These are phyloP conservation scores for Scomber japonicus DNA, from an alignment of 2,113 vertebrate species.

Conservation along the genomic window DNA sequence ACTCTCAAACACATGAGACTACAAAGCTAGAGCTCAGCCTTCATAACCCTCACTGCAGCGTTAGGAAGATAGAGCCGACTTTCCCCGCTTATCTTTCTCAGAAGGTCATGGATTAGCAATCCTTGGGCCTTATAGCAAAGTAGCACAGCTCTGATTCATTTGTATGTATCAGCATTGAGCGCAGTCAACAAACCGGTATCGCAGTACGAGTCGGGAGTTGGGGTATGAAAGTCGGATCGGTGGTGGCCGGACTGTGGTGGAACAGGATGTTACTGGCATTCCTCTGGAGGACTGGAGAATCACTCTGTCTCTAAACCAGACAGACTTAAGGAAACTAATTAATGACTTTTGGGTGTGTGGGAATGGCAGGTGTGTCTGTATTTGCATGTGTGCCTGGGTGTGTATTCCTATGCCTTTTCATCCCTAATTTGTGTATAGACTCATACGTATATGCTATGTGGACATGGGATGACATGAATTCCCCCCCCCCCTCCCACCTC, in stretches of 20 bases:
- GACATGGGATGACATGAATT: slow-evolving; percentile 43
- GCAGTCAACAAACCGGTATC: slow-evolving; percentile 35
- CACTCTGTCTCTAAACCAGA: slow-evolving; percentile 26
- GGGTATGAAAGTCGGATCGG: slow-evolving; percentile 73
- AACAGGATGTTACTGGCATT: slow-evolving; percentile 47
- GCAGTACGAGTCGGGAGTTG: slow-evolving; percentile 36
- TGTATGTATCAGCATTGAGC: slow-evolving; percentile 43
- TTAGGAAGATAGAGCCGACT: slow-evolving; percentile 58
- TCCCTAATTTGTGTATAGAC: not conserved
- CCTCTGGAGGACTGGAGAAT: slow-evolving; percentile 40
- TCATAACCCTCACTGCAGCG: slow-evolving; percentile 40
- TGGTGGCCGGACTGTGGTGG: slow-evolving; percentile 43
- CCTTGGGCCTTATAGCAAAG: slow-evolving; percentile 56
- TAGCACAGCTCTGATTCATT: slow-evolving; percentile 51
- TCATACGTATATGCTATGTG: slow-evolving; percentile 3
- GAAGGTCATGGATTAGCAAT: slow-evolving; percentile 78
- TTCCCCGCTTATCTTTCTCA: slow-evolving; percentile 69
- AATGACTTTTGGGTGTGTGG: not conserved
- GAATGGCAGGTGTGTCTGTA: slow-evolving; percentile 17
- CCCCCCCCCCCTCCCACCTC: slow-evolving; percentile 34
- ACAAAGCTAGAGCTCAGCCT: slow-evolving; percentile 56
- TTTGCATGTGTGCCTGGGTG: not conserved
- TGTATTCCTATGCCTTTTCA: not conserved
- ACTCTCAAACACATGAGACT: slow-evolving; percentile 56
- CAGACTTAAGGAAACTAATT: not conserved